Evolutionary conservation across 2,888 invertebrate species (phyloP).

Genomic region (Cephus nigrinus): DNA sequence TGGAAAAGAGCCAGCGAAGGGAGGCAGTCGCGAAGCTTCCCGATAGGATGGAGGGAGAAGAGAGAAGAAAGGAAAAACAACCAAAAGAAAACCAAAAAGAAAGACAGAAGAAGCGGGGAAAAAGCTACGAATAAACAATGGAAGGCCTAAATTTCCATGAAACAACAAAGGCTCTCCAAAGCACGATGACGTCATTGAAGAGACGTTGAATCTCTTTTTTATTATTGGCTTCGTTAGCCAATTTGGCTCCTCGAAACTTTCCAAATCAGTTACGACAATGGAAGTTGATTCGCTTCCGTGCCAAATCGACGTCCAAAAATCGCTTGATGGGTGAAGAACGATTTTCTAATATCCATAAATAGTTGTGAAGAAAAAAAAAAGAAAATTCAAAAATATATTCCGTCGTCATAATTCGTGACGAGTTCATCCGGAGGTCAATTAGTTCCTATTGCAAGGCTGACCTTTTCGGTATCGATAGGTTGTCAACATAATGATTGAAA

Average conservation of each 20-base stretch:
- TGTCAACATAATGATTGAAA: background rate
- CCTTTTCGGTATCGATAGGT: background rate
- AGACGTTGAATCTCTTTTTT: background rate
- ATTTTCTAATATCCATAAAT: background rate
- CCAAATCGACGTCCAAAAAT: too few relatives aligned
- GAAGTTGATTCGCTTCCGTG: too few relatives aligned
- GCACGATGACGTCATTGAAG: background rate
- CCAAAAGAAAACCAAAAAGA: too few relatives aligned
- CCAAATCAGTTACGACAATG: too few relatives aligned
- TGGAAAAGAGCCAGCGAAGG: background rate
- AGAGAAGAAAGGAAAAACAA: too few relatives aligned
- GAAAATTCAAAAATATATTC: background rate
- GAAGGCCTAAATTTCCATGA: background rate
- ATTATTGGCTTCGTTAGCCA: background rate
- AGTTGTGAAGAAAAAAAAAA: background rate
- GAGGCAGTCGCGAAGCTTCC: too few relatives aligned
- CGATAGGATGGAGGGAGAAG: too few relatives aligned
- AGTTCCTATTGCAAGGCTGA: background rate
- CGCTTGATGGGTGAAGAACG: background rate
- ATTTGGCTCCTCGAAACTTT: background rate
- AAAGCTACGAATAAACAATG: background rate
- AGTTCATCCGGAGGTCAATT: background rate
- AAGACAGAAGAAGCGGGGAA: too few relatives aligned
- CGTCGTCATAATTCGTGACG: background rate
- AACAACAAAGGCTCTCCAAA: background rate